Base-by-base conservation (phyloP, 2,888 invertebrate genomes). In the Acanthococcus lagerstroemiae region DNA sequence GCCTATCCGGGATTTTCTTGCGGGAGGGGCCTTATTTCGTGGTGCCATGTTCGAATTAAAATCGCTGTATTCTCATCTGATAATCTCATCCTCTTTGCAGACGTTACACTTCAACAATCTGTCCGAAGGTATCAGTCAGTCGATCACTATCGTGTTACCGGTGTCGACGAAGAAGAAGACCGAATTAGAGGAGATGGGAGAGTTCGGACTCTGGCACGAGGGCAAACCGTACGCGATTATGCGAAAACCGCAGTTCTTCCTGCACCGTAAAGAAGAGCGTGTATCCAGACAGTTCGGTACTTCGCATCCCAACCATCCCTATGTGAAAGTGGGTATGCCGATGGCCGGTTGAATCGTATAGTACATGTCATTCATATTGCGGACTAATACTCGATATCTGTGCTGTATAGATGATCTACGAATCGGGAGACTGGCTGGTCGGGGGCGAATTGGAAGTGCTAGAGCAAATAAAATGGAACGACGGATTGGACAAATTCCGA, bases 401-500 rank as follows among this genome's bases (percentile, higher is more conserved):
- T 15, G 7, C 12, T 12, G 6, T 48, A 48, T 75, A 88, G 83
- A 88, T 93, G 85, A 87, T 99, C 67, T 80, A 86, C 71, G 91
- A 94, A 68, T 84, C 90, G 22, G 97, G 97, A 0, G 93, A 97
- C 72, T 99, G 94, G 90, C 79, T 97, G 65, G 87, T 91, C 9
- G 99, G 99, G 24, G 99, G 99, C 4, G 91, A 90, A 68, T 74
- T 99, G 55, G 90, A 95, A 74, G 95, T 94, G 24, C 80, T 97
- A 60, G 88, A 91, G 72, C 82, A 89, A 56, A 87, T 99, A 66
- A 80, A 79, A 68, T 99, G 95, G 95, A 82, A 90, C 74, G 99
- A 99, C 76, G 97, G 95, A 0, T 80, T 99, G 55, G 99, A 99
- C 77, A 80, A 88, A 65, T 99, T 92, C 77, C 81, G 99, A 12